phyloP scores from a whole-genome alignment of 2,797 vertebrate species.

The Sitta carolinensis region DNA sequence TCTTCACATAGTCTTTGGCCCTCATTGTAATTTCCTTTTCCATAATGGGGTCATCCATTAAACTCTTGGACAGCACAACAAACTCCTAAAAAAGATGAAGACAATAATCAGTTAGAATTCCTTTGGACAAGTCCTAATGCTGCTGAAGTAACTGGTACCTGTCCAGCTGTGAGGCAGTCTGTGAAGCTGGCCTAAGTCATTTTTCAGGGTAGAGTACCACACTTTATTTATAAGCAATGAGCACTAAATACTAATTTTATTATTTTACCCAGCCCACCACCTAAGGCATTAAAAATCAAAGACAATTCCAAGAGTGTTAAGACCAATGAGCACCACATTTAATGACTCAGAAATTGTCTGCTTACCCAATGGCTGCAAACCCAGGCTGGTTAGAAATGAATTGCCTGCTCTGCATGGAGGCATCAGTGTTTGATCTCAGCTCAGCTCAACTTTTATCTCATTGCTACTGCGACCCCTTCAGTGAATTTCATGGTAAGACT shows the following conservation, averaged over 20 bases:
- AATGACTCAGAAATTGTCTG: not conserved
- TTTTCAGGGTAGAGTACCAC: not conserved
- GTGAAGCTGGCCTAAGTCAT: not conserved
- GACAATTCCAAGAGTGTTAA: not conserved
- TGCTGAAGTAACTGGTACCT: not conserved
- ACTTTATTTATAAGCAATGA: not conserved
- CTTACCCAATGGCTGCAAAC: not conserved
- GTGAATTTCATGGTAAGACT: not conserved
- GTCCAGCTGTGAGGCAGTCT: not conserved
- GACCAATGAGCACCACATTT: not conserved
- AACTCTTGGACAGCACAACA: constrained; percentile 81
- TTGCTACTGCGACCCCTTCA: not conserved
- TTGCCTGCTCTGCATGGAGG: not conserved
- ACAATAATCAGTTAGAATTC: not conserved
- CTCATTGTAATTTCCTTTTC: constrained; percentile 76
- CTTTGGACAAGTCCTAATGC: not conserved
- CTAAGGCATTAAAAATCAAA: not conserved
- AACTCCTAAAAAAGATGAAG: constrained; percentile 83
- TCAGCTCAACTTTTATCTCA: not conserved
- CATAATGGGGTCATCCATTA: constrained; percentile 80
- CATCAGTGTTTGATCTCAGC: not conserved
- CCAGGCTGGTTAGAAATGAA: not conserved
- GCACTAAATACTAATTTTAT: not conserved
- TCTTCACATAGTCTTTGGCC: constrained; percentile 81
- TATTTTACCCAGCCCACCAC: not conserved